Conservation (phyloP, 2,113 vertebrate species). For the Mustela lutreola region DNA sequence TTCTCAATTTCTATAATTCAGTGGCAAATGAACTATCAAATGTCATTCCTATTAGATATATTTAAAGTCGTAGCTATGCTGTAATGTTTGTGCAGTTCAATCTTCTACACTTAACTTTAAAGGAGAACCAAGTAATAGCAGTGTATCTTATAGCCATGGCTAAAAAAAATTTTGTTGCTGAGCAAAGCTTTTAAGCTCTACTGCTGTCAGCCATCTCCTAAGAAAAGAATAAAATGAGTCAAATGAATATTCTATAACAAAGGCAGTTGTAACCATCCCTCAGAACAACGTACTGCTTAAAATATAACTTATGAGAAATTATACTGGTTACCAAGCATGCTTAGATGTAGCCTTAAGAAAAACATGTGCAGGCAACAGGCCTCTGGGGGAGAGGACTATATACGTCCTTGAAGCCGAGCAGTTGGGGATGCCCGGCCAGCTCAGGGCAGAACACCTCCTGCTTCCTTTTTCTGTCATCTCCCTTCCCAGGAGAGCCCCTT, state of each 20-base stretch:
- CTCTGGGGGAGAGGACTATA: too few species aligned
- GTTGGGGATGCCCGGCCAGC: too few species aligned
- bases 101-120: conserved; percentile 9
- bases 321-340: too few species aligned
- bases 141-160: background rate
- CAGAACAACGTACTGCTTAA: too few species aligned
- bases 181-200: conserved; percentile 44
- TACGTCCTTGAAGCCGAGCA: too few species aligned
- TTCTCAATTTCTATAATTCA: background rate
- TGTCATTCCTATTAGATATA: background rate
- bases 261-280: too few species aligned
- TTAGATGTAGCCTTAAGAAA: too few species aligned
- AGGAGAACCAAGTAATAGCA: background rate
- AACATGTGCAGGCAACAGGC: too few species aligned
- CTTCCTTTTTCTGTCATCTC: too few species aligned
- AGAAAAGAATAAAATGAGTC: background rate
- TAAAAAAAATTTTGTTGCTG: background rate
- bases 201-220: background rate
- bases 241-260: background rate
- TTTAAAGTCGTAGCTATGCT: background rate
- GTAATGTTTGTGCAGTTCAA: background rate
- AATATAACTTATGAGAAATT: too few species aligned
- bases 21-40: background rate
- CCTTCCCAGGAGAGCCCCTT: too few species aligned
- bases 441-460: too few species aligned